Evolutionary conservation across 2,113 vertebrate genomes (phyloP).

Genomic region (Microcebus jonahi): DNA sequence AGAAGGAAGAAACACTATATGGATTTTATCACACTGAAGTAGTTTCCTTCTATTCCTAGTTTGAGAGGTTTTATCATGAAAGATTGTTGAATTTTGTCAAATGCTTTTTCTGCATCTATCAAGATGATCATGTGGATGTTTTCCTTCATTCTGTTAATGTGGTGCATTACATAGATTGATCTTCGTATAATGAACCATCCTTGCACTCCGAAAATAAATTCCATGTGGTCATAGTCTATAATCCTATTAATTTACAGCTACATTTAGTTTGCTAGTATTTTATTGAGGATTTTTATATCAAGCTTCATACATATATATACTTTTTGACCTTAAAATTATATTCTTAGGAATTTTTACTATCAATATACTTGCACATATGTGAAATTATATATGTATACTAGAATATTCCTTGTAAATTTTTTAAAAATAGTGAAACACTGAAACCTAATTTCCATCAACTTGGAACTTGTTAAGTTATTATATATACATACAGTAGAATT

Average conservation of each 20-base stretch:
- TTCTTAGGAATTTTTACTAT: slow-evolving; percentile 34
- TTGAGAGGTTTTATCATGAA: neutral
- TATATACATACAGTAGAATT: neutral
- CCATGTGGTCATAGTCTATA: neutral
- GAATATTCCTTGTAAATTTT: neutral
- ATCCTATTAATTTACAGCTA: neutral
- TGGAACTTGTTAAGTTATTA: neutral
- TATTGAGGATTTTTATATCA: neutral
- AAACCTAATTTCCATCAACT: neutral
- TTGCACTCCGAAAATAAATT: neutral
- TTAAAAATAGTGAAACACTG: neutral
- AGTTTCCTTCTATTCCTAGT: neutral
- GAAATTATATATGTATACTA: neutral
- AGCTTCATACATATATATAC: neutral
- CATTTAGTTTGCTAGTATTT: neutral
- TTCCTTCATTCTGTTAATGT: neutral
- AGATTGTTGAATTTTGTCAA: neutral
- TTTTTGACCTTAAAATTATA: neutral
- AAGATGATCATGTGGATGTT: neutral
- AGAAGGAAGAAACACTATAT: neutral
- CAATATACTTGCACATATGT: neutral
- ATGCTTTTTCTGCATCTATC: neutral
- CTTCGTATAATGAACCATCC: neutral
- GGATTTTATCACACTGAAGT: neutral
- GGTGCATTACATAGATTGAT: neutral